Evolutionary conservation across 2,113 vertebrate genomes (phyloP).

Genomic region (Lontra canadensis): DNA sequence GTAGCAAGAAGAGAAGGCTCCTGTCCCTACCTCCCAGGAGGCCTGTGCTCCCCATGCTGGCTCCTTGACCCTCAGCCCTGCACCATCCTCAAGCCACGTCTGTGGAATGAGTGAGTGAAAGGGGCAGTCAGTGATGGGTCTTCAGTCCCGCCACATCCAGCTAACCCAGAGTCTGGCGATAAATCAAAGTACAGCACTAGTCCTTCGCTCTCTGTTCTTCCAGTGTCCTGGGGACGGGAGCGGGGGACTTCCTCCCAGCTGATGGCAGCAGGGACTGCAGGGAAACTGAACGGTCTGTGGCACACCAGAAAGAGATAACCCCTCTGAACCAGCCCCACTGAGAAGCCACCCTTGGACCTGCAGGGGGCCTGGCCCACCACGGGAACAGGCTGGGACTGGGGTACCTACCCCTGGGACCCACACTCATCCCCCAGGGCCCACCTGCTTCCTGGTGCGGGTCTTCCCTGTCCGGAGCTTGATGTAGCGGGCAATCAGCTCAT

Average conservation of each 20-base stretch:
- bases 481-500: slow-evolving; percentile 96
- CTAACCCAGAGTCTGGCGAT: background rate
- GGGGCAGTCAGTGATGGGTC: rapidly evolving
- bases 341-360: background rate
- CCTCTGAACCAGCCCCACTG: rapidly evolving
- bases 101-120: background rate
- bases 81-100: background rate
- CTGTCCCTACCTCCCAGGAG: background rate
- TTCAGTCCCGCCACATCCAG: background rate
- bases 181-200: background rate
- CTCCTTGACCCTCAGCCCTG: background rate
- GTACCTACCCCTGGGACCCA: background rate
- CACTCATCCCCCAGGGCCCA: slow-evolving; percentile 69
- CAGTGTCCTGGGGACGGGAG: background rate
- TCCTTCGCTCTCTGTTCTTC: background rate
- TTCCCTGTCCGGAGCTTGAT: slow-evolving; percentile 98
- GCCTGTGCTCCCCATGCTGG: background rate
- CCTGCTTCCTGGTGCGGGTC: slow-evolving; percentile 98
- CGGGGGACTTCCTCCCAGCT: background rate
- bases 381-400: background rate
- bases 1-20: slow-evolving; percentile 8
- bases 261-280: background rate
- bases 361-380: background rate
- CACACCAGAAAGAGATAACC: background rate
- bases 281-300: background rate